phyloP scores from a whole-genome alignment of 30 jellyfish, hydroid and myxozoan genomes.

The Turritopsis dohrnii region DNA sequence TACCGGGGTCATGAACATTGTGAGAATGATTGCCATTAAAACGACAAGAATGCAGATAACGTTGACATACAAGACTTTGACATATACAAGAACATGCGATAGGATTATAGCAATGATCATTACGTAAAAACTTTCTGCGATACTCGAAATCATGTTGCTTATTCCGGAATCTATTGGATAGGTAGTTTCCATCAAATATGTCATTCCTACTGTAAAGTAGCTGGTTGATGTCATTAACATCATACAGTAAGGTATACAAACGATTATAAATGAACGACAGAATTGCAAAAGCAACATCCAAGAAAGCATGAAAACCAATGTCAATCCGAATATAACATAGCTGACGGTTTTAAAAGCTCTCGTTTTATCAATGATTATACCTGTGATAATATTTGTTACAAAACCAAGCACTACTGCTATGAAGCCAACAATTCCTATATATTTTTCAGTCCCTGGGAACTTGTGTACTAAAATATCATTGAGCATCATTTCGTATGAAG shows the following conservation, averaged over 20 bases:
- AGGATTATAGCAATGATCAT: not conserved
- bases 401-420: constrained; percentile 16
- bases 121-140: not conserved
- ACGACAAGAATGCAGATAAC: not conserved
- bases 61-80: constrained; percentile 26
- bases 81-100: constrained; percentile 15
- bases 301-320: not conserved
- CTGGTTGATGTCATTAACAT: constrained; percentile 24
- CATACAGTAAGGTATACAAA: constrained; percentile 12
- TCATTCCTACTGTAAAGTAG: constrained; percentile 22
- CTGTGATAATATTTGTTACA: constrained; percentile 10
- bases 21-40: not conserved
- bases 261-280: constrained; percentile 9
- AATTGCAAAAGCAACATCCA: constrained; percentile 24
- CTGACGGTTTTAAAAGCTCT: constrained; percentile 21
- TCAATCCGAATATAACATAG: constrained; percentile 5
- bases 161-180: constrained; percentile 29
- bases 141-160: constrained; percentile 21
- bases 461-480: constrained; percentile 2
- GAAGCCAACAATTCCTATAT: constrained; percentile 30
- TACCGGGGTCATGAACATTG: not conserved
- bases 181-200: constrained; percentile 21
- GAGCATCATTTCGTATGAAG: not conserved
- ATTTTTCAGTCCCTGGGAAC: constrained; percentile 26
- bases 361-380: constrained; percentile 22